A percentile compares a stretch with the other conserved stretches of the same genome.
These are phyloP conservation scores for Drosophila kokeensis DNA, from an alignment of 2,888 invertebrate genomes.

Conservation along the genomic window DNA sequence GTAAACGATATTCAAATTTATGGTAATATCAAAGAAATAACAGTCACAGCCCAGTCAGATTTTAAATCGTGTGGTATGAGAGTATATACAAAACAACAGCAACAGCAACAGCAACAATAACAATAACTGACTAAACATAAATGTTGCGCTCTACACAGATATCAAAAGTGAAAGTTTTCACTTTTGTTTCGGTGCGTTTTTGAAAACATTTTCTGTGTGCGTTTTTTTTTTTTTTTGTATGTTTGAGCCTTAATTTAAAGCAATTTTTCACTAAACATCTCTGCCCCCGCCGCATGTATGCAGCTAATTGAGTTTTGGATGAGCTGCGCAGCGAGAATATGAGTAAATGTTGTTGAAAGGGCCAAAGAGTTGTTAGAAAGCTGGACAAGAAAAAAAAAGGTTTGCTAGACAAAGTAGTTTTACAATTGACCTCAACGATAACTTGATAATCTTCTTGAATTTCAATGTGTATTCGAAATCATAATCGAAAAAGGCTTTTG, in stretches of 20 bases:
- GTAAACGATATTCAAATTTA: slow-evolving; percentile 74
- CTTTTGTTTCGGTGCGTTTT: slow-evolving; percentile 62
- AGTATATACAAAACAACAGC: slow-evolving; percentile 8
- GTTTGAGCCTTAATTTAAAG: slow-evolving; percentile 38
- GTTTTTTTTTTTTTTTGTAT: slow-evolving; percentile 2
- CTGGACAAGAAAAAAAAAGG: slow-evolving; percentile 3
- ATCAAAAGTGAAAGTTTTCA: slow-evolving; percentile 72
- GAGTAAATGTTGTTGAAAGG: not conserved
- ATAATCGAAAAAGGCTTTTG: not conserved
- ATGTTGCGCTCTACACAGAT: slow-evolving; percentile 53
- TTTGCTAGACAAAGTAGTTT: not conserved
- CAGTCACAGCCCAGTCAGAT: slow-evolving; percentile 52
- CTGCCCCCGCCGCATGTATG: slow-evolving; percentile 19
- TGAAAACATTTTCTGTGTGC: slow-evolving; percentile 35
- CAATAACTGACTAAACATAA: slow-evolving; percentile 57
- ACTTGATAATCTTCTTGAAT: not conserved
- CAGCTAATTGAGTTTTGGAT: slow-evolving; percentile 24
- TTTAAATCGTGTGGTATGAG: slow-evolving; percentile 47
- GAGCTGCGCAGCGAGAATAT: slow-evolving; percentile 24
- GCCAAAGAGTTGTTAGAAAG: slow-evolving; percentile 18
- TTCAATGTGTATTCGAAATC: not conserved
- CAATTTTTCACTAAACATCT: slow-evolving; percentile 56
- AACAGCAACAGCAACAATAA: slow-evolving; percentile 15
- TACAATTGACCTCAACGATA: not conserved
- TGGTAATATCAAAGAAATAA: slow-evolving; percentile 65